Conservation (phyloP, 2,888 invertebrate species). For the Atethmia centrago region DNA sequence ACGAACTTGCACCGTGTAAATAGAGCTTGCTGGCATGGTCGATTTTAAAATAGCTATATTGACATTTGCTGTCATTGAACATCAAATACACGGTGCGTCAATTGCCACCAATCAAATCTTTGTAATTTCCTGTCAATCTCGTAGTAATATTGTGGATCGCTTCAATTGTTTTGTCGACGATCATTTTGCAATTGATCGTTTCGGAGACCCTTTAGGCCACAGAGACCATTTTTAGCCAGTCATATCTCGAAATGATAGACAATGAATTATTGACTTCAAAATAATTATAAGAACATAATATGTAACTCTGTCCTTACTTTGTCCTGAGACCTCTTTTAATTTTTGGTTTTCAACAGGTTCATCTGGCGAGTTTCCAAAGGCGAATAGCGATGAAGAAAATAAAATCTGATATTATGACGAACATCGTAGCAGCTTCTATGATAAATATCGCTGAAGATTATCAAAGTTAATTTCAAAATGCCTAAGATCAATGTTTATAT, state of each 20-base stretch:
- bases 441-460: background rate
- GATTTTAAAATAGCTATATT: too few relatives aligned
- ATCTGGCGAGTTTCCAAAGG: constrained; percentile 2
- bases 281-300: background rate
- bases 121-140: too few relatives aligned
- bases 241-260: background rate
- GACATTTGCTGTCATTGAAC: too few relatives aligned
- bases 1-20: too few relatives aligned
- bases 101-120: too few relatives aligned
- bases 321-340: background rate
- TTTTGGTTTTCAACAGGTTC: constrained; percentile 15
- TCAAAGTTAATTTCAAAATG: background rate
- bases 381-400: background rate
- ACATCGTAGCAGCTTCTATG: background rate
- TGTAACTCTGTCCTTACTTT: background rate
- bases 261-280: background rate
- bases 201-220: too few relatives aligned
- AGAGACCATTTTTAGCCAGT: background rate
- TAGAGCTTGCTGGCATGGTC: too few relatives aligned
- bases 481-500: too few relatives aligned
- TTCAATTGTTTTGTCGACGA: too few relatives aligned
- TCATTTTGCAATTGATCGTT: too few relatives aligned
- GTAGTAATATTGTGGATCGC: too few relatives aligned
- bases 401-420: background rate
- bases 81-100: too few relatives aligned